Evolutionary conservation across 1,140 invertebrate genomes (phyloP).

Genomic region (Heliconius congener): DNA sequence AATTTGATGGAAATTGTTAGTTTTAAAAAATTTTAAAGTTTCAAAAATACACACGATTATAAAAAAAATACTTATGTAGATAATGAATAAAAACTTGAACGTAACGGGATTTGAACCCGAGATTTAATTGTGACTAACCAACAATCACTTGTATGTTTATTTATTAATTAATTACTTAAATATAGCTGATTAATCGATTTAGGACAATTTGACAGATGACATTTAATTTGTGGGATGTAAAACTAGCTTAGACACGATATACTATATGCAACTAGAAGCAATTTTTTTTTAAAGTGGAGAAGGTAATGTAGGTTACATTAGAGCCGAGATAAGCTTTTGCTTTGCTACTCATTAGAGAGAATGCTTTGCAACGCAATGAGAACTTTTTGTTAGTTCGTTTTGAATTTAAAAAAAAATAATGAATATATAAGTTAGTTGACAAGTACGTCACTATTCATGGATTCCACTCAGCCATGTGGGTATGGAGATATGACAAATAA

Average conservation of each 20-base stretch:
- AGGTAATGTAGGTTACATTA: slow-evolving; percentile 29
- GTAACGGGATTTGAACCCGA: too few species aligned
- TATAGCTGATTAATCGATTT: too few species aligned
- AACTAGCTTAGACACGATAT: not conserved
- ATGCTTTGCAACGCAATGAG: slow-evolving; percentile 19
- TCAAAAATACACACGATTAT: too few species aligned
- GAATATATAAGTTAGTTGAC: not conserved
- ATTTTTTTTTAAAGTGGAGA: slow-evolving; percentile 18
- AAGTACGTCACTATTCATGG: slow-evolving; percentile 7
- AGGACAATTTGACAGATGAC: not conserved
- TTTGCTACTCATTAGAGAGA: slow-evolving; percentile 35
- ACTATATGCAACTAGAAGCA: not conserved
- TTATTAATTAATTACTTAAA: not conserved
- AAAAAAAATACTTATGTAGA: too few species aligned
- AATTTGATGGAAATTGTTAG: too few species aligned
- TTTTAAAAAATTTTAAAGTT: too few species aligned
- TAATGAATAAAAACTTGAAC: too few species aligned
- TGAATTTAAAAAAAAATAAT: slow-evolving; percentile 8
- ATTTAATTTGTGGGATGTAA: not conserved
- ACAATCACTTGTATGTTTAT: not conserved
- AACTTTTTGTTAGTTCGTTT: slow-evolving; percentile 25
- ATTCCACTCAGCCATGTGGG: not conserved
- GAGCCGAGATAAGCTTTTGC: slow-evolving; percentile 26
- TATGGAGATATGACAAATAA: not conserved
- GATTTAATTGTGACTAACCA: too few species aligned